phyloP scores from a whole-genome alignment of 2,797 vertebrate genomes.

The Helostoma temminkii region DNA sequence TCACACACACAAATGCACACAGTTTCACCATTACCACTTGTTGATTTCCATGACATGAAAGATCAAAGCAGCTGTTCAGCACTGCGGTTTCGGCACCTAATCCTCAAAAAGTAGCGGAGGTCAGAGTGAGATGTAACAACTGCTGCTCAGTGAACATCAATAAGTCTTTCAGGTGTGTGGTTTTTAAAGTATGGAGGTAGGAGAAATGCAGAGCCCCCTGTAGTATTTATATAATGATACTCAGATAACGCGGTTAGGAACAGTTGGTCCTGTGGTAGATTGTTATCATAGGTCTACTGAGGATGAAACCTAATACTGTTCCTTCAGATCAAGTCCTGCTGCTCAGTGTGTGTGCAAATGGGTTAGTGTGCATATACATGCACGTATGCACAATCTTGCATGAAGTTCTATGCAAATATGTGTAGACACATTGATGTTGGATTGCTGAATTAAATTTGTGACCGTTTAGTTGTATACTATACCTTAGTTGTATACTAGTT shows the following conservation, averaged over 20 bases:
- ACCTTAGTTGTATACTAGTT: constrained; percentile 11
- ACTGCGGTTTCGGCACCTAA: constrained; percentile 76
- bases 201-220: constrained; percentile 25
- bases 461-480: constrained; percentile 8
- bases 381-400: background rate
- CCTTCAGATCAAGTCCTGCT: constrained; percentile 61
- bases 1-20: constrained; percentile 17
- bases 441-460: constrained; percentile 12
- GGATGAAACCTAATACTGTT: constrained; percentile 73
- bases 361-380: background rate
- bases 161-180: constrained; percentile 70
- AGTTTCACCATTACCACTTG: constrained; percentile 65
- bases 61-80: constrained; percentile 81
- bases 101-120: constrained; percentile 72
- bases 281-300: constrained; percentile 67
- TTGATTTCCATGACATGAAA: constrained; percentile 83
- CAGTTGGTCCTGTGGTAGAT: constrained; percentile 73
- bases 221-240: constrained; percentile 68
- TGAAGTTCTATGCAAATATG: background rate
- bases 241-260: constrained; percentile 62
- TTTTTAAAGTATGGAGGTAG: constrained; percentile 54
- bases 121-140: constrained; percentile 70
- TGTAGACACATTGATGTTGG: background rate
- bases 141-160: constrained; percentile 61
- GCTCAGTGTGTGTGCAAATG: constrained; percentile 7